Evolutionary conservation across 2,797 vertebrate genomes (phyloP).

Genomic region (Pyrocephalus nanus): DNA sequence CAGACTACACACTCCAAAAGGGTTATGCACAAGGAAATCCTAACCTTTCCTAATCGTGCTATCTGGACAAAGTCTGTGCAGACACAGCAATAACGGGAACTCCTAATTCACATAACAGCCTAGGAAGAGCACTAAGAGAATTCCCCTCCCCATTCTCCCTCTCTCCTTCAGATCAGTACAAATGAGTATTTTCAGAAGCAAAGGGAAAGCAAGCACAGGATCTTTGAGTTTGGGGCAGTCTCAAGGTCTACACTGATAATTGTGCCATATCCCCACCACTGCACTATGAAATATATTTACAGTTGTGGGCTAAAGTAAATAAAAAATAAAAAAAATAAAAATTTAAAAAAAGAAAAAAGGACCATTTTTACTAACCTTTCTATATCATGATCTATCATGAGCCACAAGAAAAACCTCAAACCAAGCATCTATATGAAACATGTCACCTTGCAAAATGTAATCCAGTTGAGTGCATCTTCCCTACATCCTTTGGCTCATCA

Average conservation of each 20-base stretch:
- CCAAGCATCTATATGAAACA: accelerated
- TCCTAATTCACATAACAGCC: background rate
- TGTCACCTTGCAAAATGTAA: background rate
- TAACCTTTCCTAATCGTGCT: accelerated
- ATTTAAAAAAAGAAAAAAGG: background rate
- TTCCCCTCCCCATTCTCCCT: background rate
- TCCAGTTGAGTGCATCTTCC: background rate
- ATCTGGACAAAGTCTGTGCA: background rate
- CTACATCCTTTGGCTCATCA: background rate
- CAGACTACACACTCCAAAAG: background rate
- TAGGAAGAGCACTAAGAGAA: background rate
- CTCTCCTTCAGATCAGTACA: background rate
- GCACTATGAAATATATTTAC: background rate
- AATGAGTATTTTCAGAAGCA: background rate
- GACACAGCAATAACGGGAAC: background rate
- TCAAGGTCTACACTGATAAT: background rate
- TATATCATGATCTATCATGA: background rate
- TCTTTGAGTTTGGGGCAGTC: accelerated
- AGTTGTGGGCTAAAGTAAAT: background rate
- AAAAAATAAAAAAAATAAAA: background rate
- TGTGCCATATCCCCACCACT: background rate
- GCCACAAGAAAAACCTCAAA: background rate
- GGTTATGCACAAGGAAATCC: background rate
- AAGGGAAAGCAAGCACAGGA: background rate
- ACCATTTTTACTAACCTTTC: background rate